phyloP scores from a whole-genome alignment of 2,113 vertebrate genomes.

The Cebidichthys violaceus region DNA sequence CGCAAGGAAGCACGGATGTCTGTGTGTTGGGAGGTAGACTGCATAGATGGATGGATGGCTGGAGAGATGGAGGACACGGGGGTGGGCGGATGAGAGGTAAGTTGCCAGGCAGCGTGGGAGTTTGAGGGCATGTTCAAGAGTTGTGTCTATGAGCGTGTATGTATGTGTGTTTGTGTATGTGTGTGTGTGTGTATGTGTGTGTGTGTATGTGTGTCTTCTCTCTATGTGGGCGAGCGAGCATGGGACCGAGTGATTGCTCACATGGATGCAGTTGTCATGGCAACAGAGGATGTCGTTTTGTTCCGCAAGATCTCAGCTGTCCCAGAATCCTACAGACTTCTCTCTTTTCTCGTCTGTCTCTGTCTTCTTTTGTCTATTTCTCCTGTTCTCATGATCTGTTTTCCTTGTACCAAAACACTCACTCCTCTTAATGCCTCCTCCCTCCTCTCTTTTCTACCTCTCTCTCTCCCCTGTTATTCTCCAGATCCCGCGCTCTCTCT shows the following conservation, averaged over 20 bases:
- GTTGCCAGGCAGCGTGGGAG: constrained; percentile 69
- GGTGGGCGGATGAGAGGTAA: constrained; percentile 54
- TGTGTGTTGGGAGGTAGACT: constrained; percentile 18
- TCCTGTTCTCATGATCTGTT: constrained; percentile 12
- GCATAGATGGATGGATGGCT: constrained; percentile 10
- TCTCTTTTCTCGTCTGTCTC: constrained; percentile 8
- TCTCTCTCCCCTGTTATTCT: constrained; percentile 1
- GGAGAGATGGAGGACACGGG: constrained; percentile 33
- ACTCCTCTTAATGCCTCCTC: neutral
- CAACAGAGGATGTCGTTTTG: constrained; percentile 77
- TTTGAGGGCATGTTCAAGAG: constrained; percentile 67
- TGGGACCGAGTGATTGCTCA: constrained; percentile 67
- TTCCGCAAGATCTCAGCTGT: constrained; percentile 63
- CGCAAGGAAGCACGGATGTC: constrained; percentile 10
- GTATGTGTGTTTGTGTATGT: constrained; percentile 27
- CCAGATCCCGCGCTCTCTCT: neutral
- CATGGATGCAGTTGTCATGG: constrained; percentile 78
- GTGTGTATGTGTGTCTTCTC: constrained; percentile 19
- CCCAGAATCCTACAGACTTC: constrained; percentile 66
- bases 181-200: constrained; percentile 30
- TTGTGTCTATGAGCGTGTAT: constrained; percentile 45
- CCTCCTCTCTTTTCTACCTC: neutral
- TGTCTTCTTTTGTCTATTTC: constrained; percentile 1
- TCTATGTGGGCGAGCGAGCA: constrained; percentile 63
- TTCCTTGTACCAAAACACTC: constrained; percentile 17